These are phyloP conservation scores for Pogonomyrmex barbatus DNA, from an alignment of 1,140 invertebrate genomes.

Conservation along the genomic window DNA sequence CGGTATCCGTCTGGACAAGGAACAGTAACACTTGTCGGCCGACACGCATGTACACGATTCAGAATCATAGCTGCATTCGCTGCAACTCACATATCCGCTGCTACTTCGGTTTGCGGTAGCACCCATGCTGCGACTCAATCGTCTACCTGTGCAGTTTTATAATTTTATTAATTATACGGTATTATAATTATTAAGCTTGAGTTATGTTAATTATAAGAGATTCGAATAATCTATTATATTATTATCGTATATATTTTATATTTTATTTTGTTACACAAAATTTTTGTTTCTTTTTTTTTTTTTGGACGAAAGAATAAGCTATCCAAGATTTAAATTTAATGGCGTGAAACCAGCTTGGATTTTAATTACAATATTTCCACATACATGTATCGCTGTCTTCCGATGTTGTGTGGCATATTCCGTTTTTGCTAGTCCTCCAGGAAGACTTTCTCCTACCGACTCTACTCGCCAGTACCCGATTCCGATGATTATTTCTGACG, in stretches of 20 bases:
- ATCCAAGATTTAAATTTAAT: background rate
- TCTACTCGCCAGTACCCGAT: conserved; percentile 81
- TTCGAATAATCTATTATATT: background rate
- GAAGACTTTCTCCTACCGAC: conserved; percentile 80
- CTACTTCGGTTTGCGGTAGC: conserved; percentile 83
- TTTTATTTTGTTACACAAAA: background rate
- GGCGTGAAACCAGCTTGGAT: conserved; percentile 23
- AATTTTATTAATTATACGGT: background rate
- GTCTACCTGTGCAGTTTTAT: conserved; percentile 74
- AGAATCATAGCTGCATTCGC: conserved; percentile 93
- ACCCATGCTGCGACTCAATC: conserved; percentile 75
- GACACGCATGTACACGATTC: conserved; percentile 91
- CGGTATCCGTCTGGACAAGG: conserved; percentile 83
- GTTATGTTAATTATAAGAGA: too few species aligned
- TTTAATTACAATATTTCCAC: conserved; percentile 48
- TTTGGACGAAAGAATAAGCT: background rate
- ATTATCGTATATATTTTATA: background rate
- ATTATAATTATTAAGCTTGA: too few species aligned
- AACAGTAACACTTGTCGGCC: conserved; percentile 92
- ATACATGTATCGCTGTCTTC: conserved; percentile 88
- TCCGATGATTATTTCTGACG: conserved; percentile 79
- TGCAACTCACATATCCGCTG: conserved; percentile 92
- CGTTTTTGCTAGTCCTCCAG: conserved; percentile 76
- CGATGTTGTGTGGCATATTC: conserved; percentile 85
- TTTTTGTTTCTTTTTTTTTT: too few species aligned